Percentiles rank a stretch among this genome's conserved stretches.
Conservation (phyloP, 2,888 invertebrate species). For the Plebejus argus region DNA sequence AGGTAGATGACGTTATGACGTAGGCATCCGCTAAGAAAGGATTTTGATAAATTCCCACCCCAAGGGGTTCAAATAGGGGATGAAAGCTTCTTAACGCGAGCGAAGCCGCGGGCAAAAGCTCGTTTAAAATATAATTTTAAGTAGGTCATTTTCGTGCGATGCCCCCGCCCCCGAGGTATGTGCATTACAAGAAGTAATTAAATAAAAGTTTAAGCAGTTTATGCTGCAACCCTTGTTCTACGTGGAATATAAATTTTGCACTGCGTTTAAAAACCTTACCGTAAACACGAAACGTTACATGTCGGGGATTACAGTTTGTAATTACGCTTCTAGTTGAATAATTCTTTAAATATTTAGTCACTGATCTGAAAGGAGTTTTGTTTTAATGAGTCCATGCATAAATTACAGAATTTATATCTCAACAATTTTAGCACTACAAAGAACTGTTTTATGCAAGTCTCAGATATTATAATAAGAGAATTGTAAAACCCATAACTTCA, state of each 20-base stretch:
- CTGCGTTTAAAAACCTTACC: background rate
- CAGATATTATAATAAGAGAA: slow-evolving; percentile 8
- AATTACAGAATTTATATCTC: background rate
- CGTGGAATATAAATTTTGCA: slow-evolving; percentile 18
- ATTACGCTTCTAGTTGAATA: slow-evolving; percentile 1
- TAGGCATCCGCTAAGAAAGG: too few relatives aligned
- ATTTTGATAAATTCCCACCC: too few relatives aligned
- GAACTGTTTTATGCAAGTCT: background rate
- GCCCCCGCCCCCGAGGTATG: background rate
- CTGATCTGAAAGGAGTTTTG: background rate
- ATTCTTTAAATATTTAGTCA: background rate
- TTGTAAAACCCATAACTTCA: background rate
- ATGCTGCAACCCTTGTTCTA: background rate
- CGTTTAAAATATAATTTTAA: background rate
- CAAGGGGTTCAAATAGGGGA: too few relatives aligned
- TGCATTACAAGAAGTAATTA: slow-evolving; percentile 17
- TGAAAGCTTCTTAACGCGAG: too few relatives aligned
- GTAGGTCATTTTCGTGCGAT: slow-evolving; percentile 13
- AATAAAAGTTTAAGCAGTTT: slow-evolving; percentile 4
- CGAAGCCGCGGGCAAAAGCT: too few relatives aligned
- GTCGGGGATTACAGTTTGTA: slow-evolving; percentile 1
- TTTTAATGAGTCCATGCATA: background rate
- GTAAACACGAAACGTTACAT: slow-evolving; percentile 29
- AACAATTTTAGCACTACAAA: too few relatives aligned
- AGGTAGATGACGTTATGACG: too few relatives aligned